Evolutionary conservation across 2,113 vertebrate species (phyloP).

Genomic region (Saccopteryx bilineata): DNA sequence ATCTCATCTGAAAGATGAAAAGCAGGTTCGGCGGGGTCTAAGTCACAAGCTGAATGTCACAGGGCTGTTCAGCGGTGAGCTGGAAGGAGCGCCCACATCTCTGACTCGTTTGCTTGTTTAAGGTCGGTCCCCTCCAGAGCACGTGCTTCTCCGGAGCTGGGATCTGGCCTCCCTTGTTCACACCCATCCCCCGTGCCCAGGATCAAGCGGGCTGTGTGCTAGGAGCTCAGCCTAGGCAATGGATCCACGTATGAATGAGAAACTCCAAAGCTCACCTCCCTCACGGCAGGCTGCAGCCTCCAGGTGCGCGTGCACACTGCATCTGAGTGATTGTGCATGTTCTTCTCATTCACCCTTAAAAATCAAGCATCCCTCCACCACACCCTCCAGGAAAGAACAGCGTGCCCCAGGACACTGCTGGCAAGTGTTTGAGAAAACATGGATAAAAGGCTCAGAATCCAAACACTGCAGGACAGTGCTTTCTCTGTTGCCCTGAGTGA

Average conservation of each 20-base stretch:
- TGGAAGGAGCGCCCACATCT: neutral
- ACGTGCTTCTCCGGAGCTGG: rapidly evolving
- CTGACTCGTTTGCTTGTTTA: rapidly evolving
- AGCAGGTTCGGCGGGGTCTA: neutral
- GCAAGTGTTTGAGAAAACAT: neutral
- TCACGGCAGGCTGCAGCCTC: rapidly evolving
- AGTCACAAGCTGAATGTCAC: rapidly evolving
- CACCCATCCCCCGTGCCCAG: rapidly evolving
- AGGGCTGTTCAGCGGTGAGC: rapidly evolving
- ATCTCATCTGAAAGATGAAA: neutral
- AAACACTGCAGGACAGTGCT: neutral
- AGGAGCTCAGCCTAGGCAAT: no score
- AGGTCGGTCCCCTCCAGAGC: rapidly evolving
- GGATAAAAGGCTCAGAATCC: neutral
- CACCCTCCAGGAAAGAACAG: neutral
- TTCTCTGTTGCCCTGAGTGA: neutral
- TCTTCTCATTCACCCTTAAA: neutral
- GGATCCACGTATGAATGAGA: neutral
- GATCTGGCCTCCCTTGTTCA: neutral
- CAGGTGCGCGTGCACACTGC: rapidly evolving
- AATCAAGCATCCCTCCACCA: neutral
- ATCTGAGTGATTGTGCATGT: neutral
- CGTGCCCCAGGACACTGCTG: neutral
- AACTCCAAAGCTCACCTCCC: rapidly evolving
- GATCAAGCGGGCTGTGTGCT: rapidly evolving